Evolutionary conservation across 2,113 vertebrate species (phyloP).

Genomic region (Cyprinodon brontotheroides): DNA sequence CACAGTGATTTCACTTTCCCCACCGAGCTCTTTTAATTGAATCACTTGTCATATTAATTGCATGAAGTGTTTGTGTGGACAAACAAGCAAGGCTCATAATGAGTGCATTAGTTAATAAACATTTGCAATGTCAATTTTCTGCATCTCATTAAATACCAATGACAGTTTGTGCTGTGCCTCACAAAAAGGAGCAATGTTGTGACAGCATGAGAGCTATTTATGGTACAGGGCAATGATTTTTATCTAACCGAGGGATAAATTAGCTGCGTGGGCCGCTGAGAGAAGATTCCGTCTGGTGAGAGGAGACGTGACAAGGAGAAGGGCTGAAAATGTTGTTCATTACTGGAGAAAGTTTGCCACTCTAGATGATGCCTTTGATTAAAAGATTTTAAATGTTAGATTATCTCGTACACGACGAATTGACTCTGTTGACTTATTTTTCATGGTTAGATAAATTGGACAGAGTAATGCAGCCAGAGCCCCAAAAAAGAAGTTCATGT

Average conservation of each 20-base stretch:
- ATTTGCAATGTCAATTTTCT: constrained; percentile 40
- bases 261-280: not conserved
- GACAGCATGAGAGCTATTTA: constrained; percentile 34
- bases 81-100: constrained; percentile 43
- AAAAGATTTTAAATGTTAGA: not conserved
- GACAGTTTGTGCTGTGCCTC: constrained; percentile 34
- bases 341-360: not conserved
- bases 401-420: not conserved
- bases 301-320: not conserved
- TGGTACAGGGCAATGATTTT: constrained; percentile 5
- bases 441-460: not conserved
- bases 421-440: not conserved
- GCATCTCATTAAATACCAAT: constrained; percentile 55
- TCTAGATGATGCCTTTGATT: not conserved
- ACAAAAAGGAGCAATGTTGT: constrained; percentile 20
- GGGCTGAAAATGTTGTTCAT: not conserved
- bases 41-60: constrained; percentile 59
- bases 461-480: not conserved
- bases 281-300: constrained; percentile 10
- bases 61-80: constrained; percentile 34
- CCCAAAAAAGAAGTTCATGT: not conserved
- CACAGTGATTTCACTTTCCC: not conserved
- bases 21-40: constrained; percentile 31
- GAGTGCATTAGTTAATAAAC: constrained; percentile 51
- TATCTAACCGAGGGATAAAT: constrained; percentile 18